A percentile compares a stretch with the other conserved stretches of the same genome.
phyloP scores from a whole-genome alignment of 2,797 vertebrate genomes.

The Melopsittacus undulatus region DNA sequence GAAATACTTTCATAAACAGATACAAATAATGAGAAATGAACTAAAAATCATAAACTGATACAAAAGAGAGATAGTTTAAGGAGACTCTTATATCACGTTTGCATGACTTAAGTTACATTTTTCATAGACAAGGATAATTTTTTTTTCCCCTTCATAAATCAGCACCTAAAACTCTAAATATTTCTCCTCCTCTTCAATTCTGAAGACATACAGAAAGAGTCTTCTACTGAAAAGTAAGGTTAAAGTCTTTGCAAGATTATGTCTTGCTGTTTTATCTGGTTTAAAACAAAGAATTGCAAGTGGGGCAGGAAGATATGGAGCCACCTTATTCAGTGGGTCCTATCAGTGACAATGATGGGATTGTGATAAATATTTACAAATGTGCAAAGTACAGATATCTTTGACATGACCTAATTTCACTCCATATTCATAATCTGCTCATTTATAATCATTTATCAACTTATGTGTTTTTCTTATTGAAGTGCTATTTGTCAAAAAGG shows the following conservation, averaged over 20 bases:
- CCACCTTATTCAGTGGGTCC: neutral
- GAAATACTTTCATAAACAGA: neutral
- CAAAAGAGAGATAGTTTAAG: neutral
- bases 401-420: slow-evolving; percentile 47
- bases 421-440: slow-evolving; percentile 58
- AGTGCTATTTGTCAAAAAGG: slow-evolving; percentile 56
- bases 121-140: neutral
- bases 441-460: slow-evolving; percentile 65
- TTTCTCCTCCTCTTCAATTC: neutral
- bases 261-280: neutral
- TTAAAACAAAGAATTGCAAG: neutral
- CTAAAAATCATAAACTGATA: neutral
- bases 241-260: neutral
- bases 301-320: neutral
- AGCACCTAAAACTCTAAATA: neutral
- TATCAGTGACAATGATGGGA: neutral
- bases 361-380: slow-evolving; percentile 63
- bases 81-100: neutral
- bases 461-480: neutral
- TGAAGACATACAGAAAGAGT: neutral
- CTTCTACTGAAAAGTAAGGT: neutral
- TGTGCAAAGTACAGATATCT: slow-evolving; percentile 5
- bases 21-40: neutral
- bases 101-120: neutral
- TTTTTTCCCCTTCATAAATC: neutral